Evolutionary conservation across 2,797 vertebrate species (phyloP).

Genomic region (Chiroxiphia lanceolata): DNA sequence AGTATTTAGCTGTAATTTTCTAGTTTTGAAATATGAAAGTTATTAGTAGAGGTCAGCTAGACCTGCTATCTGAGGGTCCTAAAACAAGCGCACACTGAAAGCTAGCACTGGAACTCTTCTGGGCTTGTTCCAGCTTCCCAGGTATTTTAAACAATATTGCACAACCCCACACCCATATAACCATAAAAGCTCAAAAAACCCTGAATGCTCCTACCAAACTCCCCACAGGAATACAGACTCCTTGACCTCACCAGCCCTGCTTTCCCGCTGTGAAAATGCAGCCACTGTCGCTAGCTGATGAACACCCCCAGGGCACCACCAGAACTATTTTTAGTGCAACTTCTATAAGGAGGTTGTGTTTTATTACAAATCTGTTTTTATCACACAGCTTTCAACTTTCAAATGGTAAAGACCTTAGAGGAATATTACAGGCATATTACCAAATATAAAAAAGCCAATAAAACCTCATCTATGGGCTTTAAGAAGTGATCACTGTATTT

Average conservation of each 20-base stretch:
- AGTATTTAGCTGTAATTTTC: background rate
- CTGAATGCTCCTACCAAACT: background rate
- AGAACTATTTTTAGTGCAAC: constrained; percentile 52
- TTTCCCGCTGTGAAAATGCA: background rate
- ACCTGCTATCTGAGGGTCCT: background rate
- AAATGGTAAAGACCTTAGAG: background rate
- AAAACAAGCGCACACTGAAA: background rate
- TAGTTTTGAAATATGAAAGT: background rate
- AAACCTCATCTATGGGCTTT: background rate
- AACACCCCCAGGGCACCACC: constrained; percentile 9
- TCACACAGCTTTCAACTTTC: background rate
- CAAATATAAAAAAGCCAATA: background rate
- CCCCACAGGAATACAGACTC: background rate
- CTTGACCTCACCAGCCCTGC: constrained; percentile 6
- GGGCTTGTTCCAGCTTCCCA: background rate
- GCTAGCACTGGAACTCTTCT: background rate
- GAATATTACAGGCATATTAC: background rate
- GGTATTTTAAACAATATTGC: background rate
- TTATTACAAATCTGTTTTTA: constrained; percentile 12
- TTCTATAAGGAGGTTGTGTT: constrained; percentile 2
- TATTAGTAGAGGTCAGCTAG: background rate
- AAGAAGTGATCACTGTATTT: background rate
- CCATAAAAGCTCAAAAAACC: background rate
- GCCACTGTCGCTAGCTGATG: background rate
- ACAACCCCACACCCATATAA: background rate